Conservation (phyloP, 2,113 vertebrate genomes). For the Petrocephalus microphthalmus region DNA sequence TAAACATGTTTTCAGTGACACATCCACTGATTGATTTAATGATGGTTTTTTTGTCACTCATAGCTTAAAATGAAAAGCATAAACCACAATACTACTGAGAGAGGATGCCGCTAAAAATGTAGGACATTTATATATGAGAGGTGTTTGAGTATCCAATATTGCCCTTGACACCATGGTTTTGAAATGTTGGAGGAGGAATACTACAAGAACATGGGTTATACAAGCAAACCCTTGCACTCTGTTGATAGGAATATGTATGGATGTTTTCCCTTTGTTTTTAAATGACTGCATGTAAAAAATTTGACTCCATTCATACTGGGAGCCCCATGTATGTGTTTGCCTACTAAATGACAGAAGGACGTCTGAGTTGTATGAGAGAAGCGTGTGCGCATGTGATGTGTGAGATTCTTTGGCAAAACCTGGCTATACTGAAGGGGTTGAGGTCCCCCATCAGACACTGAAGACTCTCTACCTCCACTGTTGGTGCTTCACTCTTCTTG, state of each 20-base stretch:
- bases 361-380: not conserved
- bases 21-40: not conserved
- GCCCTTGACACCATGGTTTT: not conserved
- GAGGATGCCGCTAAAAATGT: not conserved
- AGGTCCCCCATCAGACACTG: slow-evolving; percentile 13
- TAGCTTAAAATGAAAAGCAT: not conserved
- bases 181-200: not conserved
- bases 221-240: not conserved
- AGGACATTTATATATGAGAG: not conserved
- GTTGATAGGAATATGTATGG: not conserved
- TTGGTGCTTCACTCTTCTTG: slow-evolving; percentile 45
- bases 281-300: not conserved
- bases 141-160: not conserved
- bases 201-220: not conserved
- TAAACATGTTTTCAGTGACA: not conserved
- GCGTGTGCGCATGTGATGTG: not conserved
- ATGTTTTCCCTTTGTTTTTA: not conserved
- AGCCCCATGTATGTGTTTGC: not conserved
- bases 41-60: not conserved
- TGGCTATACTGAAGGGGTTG: not conserved
- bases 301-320: not conserved
- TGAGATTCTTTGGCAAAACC: not conserved
- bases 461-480: slow-evolving; percentile 40
- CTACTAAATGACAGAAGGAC: not conserved
- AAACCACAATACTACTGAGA: not conserved